Base-by-base conservation (phyloP, 1,140 invertebrate genomes). In the Gryon sp. region DNA sequence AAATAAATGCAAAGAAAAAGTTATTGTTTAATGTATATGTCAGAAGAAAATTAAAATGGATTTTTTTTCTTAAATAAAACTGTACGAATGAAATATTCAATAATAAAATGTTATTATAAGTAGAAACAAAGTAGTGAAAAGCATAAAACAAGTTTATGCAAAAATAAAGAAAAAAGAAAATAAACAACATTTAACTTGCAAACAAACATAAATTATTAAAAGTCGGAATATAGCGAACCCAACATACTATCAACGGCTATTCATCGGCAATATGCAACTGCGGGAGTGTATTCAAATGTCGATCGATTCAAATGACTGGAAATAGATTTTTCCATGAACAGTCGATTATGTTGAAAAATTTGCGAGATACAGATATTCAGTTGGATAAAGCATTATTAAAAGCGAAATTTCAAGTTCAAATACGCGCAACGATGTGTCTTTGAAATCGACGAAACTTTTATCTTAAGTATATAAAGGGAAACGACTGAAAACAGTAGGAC, bases 241-340 rank as follows among this genome's bases (percentile, higher is more conserved):
- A 5, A 20, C 38, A 26, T 40, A 19, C 52, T 68, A 68, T 68
- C 70, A 52, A 28, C 15, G 15, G 38, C 55, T 66, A 66, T 75
- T 75, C 46, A 75, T 66, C 70, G 60, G 36, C 55, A 53, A 62
- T 75, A 75, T 62, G 62, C 45, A 40, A 30, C 32, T 60, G 11
- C 55, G 38, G n/a, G n/a, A n/a, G 46, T 62, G 63, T 55, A 75
- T 75, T 75, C 72, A 75, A 68, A 68, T 62, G 72, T 75, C 62
- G 63, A 62, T 62, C 63, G 55, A 40, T 68, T 43, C 32, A 12
- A 75, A 60, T 53, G 52, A 11, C 57, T 24, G 45, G 9, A 30
- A 34, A 34, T 14, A 32, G 6, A 40, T 48, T 65, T 74, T 66
- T 74, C 40, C 9, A 4, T 16, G 45, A 14, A 22, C 32, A 28